Evolutionary conservation across 2,797 vertebrate species (phyloP).

Genomic region (Onychomys arenicola): DNA sequence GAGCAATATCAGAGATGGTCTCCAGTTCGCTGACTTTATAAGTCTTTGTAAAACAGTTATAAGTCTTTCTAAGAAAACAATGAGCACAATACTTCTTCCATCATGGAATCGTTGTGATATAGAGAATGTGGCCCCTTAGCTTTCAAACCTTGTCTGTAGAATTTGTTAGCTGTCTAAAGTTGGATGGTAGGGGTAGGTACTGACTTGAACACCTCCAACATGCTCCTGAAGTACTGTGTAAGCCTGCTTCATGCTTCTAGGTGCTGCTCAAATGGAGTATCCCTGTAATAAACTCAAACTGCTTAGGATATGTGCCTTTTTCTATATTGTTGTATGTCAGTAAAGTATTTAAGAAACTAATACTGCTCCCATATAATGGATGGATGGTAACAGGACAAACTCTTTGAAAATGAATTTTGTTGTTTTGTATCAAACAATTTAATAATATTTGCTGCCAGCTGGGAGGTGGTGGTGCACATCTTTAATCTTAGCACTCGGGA

Average conservation of each 20-base stretch:
- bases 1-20: not conserved
- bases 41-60: not conserved
- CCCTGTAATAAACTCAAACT: not conserved
- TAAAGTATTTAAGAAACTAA: not conserved
- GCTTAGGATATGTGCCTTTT: not conserved
- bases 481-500: not conserved
- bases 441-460: not conserved
- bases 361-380: not conserved
- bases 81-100: not conserved
- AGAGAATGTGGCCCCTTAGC: not conserved
- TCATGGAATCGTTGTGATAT: not conserved
- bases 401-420: constrained; percentile 39
- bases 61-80: not conserved
- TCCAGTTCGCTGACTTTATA: constrained; percentile 3
- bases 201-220: not conserved
- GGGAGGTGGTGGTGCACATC: not conserved
- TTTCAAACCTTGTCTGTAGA: not conserved
- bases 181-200: not conserved
- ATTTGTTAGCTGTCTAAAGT: not conserved
- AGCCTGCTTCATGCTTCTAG: not conserved
- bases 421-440: not conserved
- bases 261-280: not conserved
- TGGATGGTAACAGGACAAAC: not conserved
- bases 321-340: not conserved
- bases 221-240: not conserved